phyloP scores from a whole-genome alignment of 2,888 invertebrate genomes.

The Amphiduros pacificus region DNA sequence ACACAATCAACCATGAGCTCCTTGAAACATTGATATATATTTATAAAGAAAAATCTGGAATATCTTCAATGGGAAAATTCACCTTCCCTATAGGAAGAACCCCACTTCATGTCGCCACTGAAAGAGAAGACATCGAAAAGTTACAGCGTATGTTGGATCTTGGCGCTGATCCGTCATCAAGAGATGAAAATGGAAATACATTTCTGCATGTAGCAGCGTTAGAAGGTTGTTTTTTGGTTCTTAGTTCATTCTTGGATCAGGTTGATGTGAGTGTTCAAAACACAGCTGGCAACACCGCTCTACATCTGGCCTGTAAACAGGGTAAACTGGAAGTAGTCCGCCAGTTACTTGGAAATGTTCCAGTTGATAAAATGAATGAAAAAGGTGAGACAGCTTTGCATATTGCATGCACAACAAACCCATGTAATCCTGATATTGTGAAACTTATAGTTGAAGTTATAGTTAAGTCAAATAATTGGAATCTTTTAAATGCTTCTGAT shows the following conservation, averaged over 20 bases:
- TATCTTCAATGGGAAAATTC: neutral
- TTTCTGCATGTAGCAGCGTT: constrained; percentile 51
- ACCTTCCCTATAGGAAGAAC: constrained; percentile 17
- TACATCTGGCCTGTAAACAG: constrained; percentile 30
- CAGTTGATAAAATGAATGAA: constrained; percentile 40
- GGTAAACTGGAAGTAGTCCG: neutral
- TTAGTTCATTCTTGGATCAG: constrained; percentile 35
- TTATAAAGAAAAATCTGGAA: neutral
- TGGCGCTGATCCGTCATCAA: constrained; percentile 36
- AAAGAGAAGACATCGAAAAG: constrained; percentile 38
- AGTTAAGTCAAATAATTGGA: constrained; percentile 52
- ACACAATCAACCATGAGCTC: constrained; percentile 35
- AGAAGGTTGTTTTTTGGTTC: constrained; percentile 37
- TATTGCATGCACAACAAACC: constrained; percentile 37
- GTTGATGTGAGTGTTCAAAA: constrained; percentile 40
- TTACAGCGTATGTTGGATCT: constrained; percentile 40
- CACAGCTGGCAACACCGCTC: constrained; percentile 31
- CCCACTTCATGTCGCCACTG: constrained; percentile 41
- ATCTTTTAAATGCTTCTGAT: constrained; percentile 50
- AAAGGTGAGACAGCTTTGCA: constrained; percentile 49
- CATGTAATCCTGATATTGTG: constrained; percentile 38
- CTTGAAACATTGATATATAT: constrained; percentile 14
- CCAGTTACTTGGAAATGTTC: constrained; percentile 24
- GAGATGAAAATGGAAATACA: constrained; percentile 46
- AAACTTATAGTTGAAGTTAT: constrained; percentile 42